Evolutionary conservation across 2,797 vertebrate species (phyloP).

Genomic region (Spondyliosoma cantharus): DNA sequence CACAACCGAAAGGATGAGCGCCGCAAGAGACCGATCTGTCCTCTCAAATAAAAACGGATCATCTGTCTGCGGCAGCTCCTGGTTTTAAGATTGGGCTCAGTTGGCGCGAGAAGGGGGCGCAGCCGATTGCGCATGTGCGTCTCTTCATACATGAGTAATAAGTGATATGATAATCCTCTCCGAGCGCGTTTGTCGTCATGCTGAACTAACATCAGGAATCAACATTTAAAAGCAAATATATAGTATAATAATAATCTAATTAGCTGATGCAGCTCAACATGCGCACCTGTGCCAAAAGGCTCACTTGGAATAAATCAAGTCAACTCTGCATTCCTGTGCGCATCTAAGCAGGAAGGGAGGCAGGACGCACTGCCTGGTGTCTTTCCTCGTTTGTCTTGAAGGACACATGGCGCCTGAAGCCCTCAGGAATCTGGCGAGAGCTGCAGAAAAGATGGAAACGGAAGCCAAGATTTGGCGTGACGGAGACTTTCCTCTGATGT

Average conservation of each 20-base stretch:
- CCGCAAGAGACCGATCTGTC: constrained; percentile 10
- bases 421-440: constrained; percentile 19
- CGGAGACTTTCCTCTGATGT: constrained; percentile 47
- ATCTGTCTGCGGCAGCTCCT: constrained; percentile 53
- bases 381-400: constrained; percentile 36
- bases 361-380: constrained; percentile 27
- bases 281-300: constrained; percentile 39
- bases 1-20: background rate
- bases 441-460: constrained; percentile 23
- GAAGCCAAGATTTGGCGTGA: constrained; percentile 30
- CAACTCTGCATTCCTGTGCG: constrained; percentile 25
- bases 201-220: constrained; percentile 30
- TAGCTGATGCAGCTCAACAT: constrained; percentile 15
- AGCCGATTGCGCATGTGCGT: constrained; percentile 62
- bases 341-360: constrained; percentile 32
- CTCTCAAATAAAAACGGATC: constrained; percentile 42
- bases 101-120: constrained; percentile 55
- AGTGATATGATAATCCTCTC: constrained; percentile 21
- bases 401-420: constrained; percentile 37
- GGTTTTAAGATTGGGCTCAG: constrained; percentile 61
- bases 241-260: constrained; percentile 5
- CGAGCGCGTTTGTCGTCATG: constrained; percentile 3
- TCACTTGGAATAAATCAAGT: constrained; percentile 37
- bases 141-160: constrained; percentile 15
- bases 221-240: background rate